Percentiles rank a stretch among this genome's conserved stretches.
Evolutionary conservation across 2,113 vertebrate genomes (phyloP).

Genomic region (Propithecus coquereli): DNA sequence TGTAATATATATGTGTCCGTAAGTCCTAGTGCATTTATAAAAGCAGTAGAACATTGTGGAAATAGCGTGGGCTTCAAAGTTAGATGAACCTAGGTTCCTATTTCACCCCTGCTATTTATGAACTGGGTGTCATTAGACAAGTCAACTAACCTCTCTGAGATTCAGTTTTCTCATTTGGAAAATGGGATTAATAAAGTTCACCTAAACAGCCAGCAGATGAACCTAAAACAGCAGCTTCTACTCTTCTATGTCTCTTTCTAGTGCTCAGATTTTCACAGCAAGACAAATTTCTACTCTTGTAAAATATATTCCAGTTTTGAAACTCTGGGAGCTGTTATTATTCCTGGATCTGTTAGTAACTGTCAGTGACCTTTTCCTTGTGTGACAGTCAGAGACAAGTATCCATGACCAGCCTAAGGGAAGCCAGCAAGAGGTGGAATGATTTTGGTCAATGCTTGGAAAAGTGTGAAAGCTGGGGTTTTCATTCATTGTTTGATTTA

Average conservation of each 20-base stretch:
- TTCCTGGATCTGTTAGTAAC: conserved; percentile 13
- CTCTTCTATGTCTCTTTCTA: neutral
- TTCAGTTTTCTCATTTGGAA: conserved; percentile 30
- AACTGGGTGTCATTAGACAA: neutral
- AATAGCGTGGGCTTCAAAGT: neutral
- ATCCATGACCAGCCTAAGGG: neutral
- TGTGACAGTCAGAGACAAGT: conserved; percentile 25
- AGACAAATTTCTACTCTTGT: neutral
- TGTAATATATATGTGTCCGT: neutral
- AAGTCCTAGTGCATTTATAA: neutral
- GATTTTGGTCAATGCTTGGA: neutral
- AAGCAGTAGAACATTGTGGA: neutral
- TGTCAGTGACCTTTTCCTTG: neutral
- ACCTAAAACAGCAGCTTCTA: neutral
- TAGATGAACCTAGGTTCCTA: neutral
- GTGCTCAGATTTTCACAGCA: neutral
- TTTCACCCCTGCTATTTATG: neutral
- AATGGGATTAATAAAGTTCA: neutral
- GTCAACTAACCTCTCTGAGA: neutral
- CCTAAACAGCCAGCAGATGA: neutral
- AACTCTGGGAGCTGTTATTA: neutral
- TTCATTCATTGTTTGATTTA: conserved; percentile 48
- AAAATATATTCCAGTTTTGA: neutral
- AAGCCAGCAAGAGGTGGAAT: neutral
- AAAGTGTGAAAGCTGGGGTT: neutral